Base-by-base conservation (phyloP, 1,140 invertebrate species). In the Leptinotarsa defecta region DNA sequence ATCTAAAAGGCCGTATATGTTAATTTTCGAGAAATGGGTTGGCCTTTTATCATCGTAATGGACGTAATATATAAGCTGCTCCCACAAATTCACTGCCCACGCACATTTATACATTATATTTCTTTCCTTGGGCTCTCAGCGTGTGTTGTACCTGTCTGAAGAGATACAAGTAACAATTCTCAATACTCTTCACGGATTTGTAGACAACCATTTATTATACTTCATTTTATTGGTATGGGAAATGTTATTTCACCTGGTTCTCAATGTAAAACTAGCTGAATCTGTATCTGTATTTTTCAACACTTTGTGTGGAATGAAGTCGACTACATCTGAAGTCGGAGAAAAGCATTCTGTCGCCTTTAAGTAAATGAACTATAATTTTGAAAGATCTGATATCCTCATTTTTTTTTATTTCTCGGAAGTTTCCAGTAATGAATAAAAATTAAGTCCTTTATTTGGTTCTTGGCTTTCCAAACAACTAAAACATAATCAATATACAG, bases 31-130 rank as follows among this genome's bases (percentile, higher is more conserved):
- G 3, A 57, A 57, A 19, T 57, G 52, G 52, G 52, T 57, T 57
- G 15, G 52, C 17, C 52, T 57, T 19, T 17, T 57, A 19, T 57
- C 52, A 43, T 43, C 34, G 34, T 43, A 43, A 43, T 43, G 4
- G 34, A 43, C 8, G 34, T 43, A 57, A 57, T 57, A 57, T 17
- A 57, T 57, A 57, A 43, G 34, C 8, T 43, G 34, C n/a, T 57
- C 52, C 52, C 52, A 57, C 52, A 57, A 57, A 57, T 57, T 57
- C 52, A 57, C 52, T 57, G 52, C 52, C 52, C 52, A 57, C 52
- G 52, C 52, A 57, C 15, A 15, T 17, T 17, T 43, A 43, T 43
- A 43, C 34, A 43, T 43, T 43, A 8, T 43, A 43, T 43, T 43
- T 43, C 8, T 11, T 43, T 43, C 8, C 8, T 11, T 43, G n/a